phyloP scores from a whole-genome alignment of 1,140 invertebrate species.

The Coenobita brevimanus region DNA sequence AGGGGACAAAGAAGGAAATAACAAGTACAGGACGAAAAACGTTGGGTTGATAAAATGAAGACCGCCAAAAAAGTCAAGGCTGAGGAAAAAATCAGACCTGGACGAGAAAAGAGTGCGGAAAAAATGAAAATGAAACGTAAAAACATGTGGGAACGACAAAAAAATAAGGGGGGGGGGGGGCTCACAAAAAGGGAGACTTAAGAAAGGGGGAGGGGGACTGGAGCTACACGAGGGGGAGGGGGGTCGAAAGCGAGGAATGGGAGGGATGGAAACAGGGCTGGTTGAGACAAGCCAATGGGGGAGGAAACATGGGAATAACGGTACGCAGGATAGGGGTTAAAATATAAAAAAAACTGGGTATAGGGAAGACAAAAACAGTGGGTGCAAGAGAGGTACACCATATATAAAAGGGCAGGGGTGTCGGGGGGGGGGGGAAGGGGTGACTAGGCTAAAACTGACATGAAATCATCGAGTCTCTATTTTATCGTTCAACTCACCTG shows the following conservation, averaged over 20 bases:
- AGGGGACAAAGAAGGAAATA: background rate
- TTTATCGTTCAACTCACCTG: slow-evolving; percentile 34
- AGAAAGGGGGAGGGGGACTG: background rate
- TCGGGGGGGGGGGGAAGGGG: background rate
- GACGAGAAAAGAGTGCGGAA: background rate
- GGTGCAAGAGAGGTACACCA: too few species aligned
- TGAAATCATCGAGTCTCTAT: too few species aligned
- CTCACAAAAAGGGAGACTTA: too few species aligned
- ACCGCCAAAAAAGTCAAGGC: background rate
- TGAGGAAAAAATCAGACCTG: background rate
- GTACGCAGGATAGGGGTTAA: too few species aligned
- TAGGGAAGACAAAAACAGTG: too few species aligned
- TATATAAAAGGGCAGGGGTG: too few species aligned
- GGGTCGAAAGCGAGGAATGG: too few species aligned
- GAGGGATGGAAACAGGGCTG: too few species aligned
- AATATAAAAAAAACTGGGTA: too few species aligned
- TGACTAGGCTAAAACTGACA: background rate
- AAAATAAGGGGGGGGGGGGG: background rate
- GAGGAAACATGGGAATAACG: too few species aligned
- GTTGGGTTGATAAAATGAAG: background rate
- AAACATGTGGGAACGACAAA: background rate
- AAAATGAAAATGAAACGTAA: background rate
- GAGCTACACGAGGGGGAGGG: background rate
- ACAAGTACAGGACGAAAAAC: background rate
- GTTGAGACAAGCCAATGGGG: too few species aligned